A percentile compares a stretch with the other conserved stretches of the same genome.
These are phyloP conservation scores for Oppia nitens DNA, from an alignment of 1,140 invertebrate genomes.

Conservation along the genomic window DNA sequence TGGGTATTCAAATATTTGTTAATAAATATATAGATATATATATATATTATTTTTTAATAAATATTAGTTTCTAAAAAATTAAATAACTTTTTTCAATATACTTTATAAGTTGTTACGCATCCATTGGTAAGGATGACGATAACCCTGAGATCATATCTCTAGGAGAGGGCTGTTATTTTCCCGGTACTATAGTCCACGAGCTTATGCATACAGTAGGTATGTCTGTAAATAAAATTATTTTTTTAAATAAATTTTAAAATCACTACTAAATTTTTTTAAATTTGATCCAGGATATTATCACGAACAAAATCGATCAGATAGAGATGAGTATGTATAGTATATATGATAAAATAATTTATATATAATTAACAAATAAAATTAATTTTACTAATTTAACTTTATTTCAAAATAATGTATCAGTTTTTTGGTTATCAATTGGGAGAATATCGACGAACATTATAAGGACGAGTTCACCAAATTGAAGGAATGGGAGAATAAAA, in stretches of 20 bases:
- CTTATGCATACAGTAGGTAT: conserved; percentile 30
- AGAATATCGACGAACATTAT: conserved; percentile 26
- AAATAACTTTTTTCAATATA: not conserved
- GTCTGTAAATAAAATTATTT: conserved; percentile 24
- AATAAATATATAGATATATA: not conserved
- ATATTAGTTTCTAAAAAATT: not conserved
- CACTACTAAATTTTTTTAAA: conserved; percentile 26
- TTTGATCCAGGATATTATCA: conserved; percentile 30
- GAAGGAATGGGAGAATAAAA: conserved; percentile 15
- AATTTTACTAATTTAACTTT: not conserved
- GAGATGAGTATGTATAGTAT: conserved; percentile 22
- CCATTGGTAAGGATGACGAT: conserved; percentile 9
- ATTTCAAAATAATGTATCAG: not conserved
- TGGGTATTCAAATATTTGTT: conserved; percentile 9
- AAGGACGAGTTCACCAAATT: conserved; percentile 20
- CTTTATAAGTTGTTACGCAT: conserved; percentile 13
- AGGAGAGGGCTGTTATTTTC: conserved; percentile 19
- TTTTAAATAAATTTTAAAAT: not conserved
- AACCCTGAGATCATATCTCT: conserved; percentile 14
- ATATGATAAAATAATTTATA: not conserved
- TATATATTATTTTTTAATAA: not conserved
- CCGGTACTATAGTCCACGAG: conserved; percentile 28
- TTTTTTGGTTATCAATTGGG: conserved; percentile 25
- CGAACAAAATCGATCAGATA: conserved; percentile 29
- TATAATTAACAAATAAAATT: not conserved